Base-by-base conservation (phyloP, 2,113 vertebrate species). In the Gobio gobio region DNA sequence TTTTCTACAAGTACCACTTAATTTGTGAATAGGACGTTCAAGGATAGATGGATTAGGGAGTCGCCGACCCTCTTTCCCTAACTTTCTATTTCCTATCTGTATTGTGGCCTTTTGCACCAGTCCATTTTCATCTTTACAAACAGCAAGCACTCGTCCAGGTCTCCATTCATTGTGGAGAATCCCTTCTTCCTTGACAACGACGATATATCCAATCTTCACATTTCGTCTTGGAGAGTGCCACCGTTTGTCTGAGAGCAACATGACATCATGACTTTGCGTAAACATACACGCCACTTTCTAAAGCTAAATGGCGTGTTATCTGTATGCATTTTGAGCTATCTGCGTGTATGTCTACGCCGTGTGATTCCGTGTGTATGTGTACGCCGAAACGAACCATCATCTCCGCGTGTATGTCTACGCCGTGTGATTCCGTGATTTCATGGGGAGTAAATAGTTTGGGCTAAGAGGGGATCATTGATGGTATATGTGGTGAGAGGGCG, bases 121-220 rank as follows among this genome's bases (percentile, higher is more conserved):
- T 20, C 84, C 85, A 68, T 58, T 84, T 43, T 83, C 64, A 72
- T 83, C 84, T 78, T 43, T 4, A 26, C 54, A 47, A 20, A 82
- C 78, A 49, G 86, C 83, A 5, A 82, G 9, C 0, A 89, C 86
- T 64, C 54, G 63, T 20, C 73, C 86, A 16, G 88, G 64, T 83
- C 26, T 88, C 83, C 83, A 91, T 10, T 84, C 87, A 82, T 84
- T 88, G 4, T 26, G n/a, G 0, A 81, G 78, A 51, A 83, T 10
- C 4, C 10, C 73, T 6, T 89, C 85, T 2, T 87, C 87, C 7
- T 88, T 89, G 9, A 90, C 14, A 58, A 90, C 90, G 20, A 90
- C 83, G 18, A 87, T 51, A 33, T 90, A 85, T 26, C 79, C 85
- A 33, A 77, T 12, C 6, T 83, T 70, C 2, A 89, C 16, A 68